Evolutionary conservation across 2,113 vertebrate genomes (phyloP).

Genomic region (Haliaeetus leucogaster): DNA sequence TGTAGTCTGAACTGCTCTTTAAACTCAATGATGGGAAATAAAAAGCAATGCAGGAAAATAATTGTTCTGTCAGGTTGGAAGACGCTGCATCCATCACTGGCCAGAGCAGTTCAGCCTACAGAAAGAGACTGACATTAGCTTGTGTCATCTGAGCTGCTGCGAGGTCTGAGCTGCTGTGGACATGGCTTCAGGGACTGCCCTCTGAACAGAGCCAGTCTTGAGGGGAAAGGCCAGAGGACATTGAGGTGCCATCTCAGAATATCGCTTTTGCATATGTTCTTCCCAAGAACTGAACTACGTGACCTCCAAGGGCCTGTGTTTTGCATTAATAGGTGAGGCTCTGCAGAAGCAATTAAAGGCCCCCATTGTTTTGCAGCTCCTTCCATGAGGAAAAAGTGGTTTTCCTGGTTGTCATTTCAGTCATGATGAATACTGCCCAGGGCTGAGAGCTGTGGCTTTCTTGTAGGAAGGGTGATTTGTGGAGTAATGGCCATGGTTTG

Average conservation of each 20-base stretch:
- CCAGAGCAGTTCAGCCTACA: background rate
- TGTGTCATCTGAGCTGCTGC: background rate
- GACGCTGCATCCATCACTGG: background rate
- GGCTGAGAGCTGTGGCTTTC: background rate
- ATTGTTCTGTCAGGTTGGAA: background rate
- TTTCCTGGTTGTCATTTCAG: background rate
- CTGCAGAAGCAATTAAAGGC: background rate
- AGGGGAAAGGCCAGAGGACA: too few relatives aligned
- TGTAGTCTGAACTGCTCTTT: background rate
- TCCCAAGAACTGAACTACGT: background rate
- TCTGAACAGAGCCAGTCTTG: background rate
- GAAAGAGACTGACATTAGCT: background rate
- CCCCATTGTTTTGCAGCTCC: accelerated
- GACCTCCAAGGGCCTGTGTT: background rate
- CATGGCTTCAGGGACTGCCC: background rate
- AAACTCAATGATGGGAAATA: background rate
- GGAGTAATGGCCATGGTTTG: background rate
- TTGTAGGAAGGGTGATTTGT: background rate
- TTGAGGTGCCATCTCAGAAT: background rate
- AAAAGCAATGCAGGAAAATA: background rate
- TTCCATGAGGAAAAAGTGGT: background rate
- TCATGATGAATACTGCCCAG: too few relatives aligned
- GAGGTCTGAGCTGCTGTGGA: background rate
- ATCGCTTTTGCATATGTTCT: accelerated
- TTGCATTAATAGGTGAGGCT: background rate